Evolutionary conservation across 1,140 invertebrate genomes (phyloP).

Genomic region (Heliconius hermathena): DNA sequence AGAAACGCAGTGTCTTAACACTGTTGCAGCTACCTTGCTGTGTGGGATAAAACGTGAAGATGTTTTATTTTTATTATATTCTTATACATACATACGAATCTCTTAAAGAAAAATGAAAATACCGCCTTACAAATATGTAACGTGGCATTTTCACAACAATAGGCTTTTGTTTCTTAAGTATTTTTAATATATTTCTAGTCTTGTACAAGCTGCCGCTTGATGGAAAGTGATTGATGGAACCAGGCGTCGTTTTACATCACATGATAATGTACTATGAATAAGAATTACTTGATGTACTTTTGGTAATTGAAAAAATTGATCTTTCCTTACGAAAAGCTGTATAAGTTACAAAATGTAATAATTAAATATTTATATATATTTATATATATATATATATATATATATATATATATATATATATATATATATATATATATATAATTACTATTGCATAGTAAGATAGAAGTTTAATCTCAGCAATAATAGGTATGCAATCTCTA

Average conservation of each 20-base stretch:
- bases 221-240: conserved; percentile 3
- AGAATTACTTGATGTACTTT: conserved; percentile 3
- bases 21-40: too few relatives aligned
- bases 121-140: not conserved
- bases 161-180: conserved; percentile 2
- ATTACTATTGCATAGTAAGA: not conserved
- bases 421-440: too few relatives aligned
- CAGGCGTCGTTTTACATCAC: not conserved
- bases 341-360: not conserved
- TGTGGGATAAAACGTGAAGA: too few relatives aligned
- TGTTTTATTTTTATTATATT: too few relatives aligned
- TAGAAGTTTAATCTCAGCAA: not conserved
- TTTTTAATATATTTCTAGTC: conserved; percentile 9
- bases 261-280: conserved; percentile 9
- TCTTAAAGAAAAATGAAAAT: too few relatives aligned
- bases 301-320: not conserved
- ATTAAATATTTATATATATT: too few relatives aligned
- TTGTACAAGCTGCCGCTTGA: not conserved
- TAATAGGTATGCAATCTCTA: too few relatives aligned
- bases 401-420: too few relatives aligned
- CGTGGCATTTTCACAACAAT: not conserved
- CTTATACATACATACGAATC: too few relatives aligned
- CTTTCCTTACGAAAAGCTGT: not conserved
- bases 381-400: too few relatives aligned
- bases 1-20: too few relatives aligned